A percentile compares a stretch with the other conserved stretches of the same genome.
These are phyloP conservation scores for Drosophila mayri DNA, from an alignment of 1,140 invertebrate species.

Conservation along the genomic window DNA sequence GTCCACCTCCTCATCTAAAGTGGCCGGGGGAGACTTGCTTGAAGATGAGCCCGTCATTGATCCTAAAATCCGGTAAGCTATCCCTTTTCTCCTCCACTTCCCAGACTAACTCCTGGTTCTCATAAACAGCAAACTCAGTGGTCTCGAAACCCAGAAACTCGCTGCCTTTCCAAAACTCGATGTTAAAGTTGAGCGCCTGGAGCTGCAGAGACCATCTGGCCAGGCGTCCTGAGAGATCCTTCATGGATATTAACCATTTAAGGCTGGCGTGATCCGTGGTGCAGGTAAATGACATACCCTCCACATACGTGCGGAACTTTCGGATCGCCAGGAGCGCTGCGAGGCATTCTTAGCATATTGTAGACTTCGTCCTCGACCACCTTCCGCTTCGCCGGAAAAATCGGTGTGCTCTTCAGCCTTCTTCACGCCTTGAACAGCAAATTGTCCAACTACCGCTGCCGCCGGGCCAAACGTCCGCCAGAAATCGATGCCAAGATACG, in stretches of 20 bases:
- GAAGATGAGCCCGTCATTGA: background rate
- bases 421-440: no score
- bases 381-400: no score
- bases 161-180: background rate
- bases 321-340: background rate
- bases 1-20: background rate
- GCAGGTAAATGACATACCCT: background rate
- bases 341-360: no score
- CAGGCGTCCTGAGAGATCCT: background rate
- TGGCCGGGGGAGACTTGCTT: background rate
- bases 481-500: no score
- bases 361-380: no score
- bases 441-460: no score
- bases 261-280: background rate
- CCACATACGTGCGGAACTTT: background rate
- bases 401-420: no score
- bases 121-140: background rate
- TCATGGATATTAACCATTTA: no score
- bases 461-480: no score
- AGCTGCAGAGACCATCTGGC: background rate
- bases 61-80: background rate
- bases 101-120: constrained; percentile 1
- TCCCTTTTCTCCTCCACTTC: no score
- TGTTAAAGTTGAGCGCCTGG: background rate
- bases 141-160: background rate